Evolutionary conservation across 1,140 invertebrate species (phyloP).

Genomic region (Apis laboriosa): DNA sequence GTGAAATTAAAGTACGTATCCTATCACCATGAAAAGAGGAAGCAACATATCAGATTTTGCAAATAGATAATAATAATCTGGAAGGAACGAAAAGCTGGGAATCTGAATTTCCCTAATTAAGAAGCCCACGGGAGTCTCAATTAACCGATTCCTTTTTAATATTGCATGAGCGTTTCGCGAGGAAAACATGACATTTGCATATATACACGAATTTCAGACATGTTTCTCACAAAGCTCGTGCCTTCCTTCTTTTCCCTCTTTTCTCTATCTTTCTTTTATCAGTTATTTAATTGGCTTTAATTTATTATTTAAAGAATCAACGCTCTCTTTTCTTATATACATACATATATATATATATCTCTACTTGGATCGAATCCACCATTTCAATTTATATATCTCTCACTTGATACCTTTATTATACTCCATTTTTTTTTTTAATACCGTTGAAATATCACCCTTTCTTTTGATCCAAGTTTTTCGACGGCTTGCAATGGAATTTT

Average conservation of each 20-base stretch:
- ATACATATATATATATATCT: no score
- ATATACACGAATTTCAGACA: slow-evolving; percentile 7
- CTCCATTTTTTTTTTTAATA: no score
- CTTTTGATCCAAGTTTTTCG: no score
- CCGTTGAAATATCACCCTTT: no score
- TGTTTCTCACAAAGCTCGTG: background rate
- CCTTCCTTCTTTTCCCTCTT: background rate
- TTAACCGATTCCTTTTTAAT: slow-evolving; percentile 26
- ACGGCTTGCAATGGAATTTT: no score
- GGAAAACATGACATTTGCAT: slow-evolving; percentile 30
- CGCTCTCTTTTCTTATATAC: no score
- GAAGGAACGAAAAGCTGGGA: slow-evolving; percentile 33
- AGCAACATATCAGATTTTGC: background rate
- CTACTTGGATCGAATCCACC: no score
- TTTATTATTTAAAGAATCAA: no score
- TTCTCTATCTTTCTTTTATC: background rate
- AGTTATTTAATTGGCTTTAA: no score
- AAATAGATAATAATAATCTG: background rate
- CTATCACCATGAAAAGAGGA: background rate
- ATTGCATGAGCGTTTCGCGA: slow-evolving; percentile 13
- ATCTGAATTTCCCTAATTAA: slow-evolving; percentile 41
- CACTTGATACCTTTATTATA: no score
- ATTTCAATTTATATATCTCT: no score
- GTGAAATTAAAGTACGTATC: background rate
- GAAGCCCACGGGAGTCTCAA: background rate